phyloP scores from a whole-genome alignment of 2,888 invertebrate species.

The Scrobipalpa atriplicella region DNA sequence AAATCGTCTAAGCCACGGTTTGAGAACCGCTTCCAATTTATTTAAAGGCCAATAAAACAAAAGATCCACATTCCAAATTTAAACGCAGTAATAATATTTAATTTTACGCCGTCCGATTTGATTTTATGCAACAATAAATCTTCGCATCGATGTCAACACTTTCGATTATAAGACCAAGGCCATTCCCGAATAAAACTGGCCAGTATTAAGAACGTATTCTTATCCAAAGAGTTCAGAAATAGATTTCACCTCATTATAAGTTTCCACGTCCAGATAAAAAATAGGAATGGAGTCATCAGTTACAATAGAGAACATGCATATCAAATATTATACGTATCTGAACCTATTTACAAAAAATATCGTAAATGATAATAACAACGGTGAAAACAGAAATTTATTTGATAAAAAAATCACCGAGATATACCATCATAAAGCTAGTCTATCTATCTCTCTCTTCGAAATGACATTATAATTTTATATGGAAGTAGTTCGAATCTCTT shows the following conservation, averaged over 20 bases:
- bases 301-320: too few species aligned
- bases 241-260: constrained; percentile 75
- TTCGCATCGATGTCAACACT: constrained; percentile 70
- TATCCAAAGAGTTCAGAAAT: constrained; percentile 70
- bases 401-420: too few species aligned
- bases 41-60: constrained; percentile 64
- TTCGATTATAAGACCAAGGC: constrained; percentile 76
- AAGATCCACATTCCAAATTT: constrained; percentile 59
- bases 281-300: constrained; percentile 73
- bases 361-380: too few species aligned
- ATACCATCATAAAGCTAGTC: too few species aligned
- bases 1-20: constrained; percentile 19
- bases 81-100: constrained; percentile 66
- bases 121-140: constrained; percentile 72
- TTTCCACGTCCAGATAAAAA: constrained; percentile 73
- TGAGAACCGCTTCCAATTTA: constrained; percentile 49
- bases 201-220: constrained; percentile 64
- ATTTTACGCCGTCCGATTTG: constrained; percentile 67
- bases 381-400: too few species aligned
- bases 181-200: constrained; percentile 55
- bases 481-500: too few species aligned
- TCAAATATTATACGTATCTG: too few species aligned
- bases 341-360: too few species aligned
- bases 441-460: too few species aligned
- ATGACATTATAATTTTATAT: too few species aligned